These are phyloP conservation scores for Litocranius walleri DNA, from an alignment of 2,113 vertebrate genomes.

Conservation along the genomic window DNA sequence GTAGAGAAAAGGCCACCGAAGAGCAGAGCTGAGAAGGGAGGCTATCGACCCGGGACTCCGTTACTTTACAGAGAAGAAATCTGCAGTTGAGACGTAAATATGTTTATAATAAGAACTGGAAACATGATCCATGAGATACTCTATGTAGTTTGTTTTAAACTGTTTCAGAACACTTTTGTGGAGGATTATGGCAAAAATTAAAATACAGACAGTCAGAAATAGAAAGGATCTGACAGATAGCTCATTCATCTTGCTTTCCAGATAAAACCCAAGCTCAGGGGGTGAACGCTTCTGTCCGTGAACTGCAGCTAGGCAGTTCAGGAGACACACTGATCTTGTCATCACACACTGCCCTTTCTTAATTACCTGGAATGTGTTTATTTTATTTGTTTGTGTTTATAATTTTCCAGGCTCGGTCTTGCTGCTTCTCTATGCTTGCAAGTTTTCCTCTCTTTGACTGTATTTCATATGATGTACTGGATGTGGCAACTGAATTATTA, in stretches of 20 bases:
- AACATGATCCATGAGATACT: neutral
- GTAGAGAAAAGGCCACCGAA: neutral
- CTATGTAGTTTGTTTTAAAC: neutral
- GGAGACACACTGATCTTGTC: neutral
- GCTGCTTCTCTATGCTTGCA: neutral
- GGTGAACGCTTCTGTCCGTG: too few species aligned
- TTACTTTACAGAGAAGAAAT: neutral
- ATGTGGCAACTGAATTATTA: slow-evolving; percentile 23
- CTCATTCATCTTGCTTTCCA: neutral
- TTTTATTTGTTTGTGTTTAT: too few species aligned
- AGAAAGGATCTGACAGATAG: neutral
- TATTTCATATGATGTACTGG: neutral
- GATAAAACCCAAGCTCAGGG: neutral
- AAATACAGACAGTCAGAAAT: neutral
- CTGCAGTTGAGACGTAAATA: neutral
- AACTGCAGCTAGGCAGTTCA: neutral
- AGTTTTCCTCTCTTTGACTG: neutral
- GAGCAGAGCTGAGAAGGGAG: neutral
- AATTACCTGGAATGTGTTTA: fast-evolving
- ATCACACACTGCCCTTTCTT: neutral
- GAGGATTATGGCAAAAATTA: neutral
- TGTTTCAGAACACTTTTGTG: neutral
- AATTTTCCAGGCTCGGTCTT: neutral
- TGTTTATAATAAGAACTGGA: neutral
- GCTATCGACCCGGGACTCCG: neutral